Conservation (phyloP, 2,888 invertebrate genomes). For the Volucella inflata region DNA sequence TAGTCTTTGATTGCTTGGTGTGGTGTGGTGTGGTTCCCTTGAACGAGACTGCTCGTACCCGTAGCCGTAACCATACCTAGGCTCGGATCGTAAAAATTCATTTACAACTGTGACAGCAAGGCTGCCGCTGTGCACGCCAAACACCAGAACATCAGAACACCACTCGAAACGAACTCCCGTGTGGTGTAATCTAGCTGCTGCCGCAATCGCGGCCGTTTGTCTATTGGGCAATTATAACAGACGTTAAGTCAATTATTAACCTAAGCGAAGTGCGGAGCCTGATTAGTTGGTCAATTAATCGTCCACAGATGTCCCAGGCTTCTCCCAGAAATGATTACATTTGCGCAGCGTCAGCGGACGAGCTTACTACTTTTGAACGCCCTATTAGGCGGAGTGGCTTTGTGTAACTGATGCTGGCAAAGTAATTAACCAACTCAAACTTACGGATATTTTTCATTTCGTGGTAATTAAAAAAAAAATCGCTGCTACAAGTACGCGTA, state of each 20-base stretch:
- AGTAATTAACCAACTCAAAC: constrained; percentile 58
- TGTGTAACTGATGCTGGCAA: not conserved
- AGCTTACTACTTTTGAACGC: not conserved
- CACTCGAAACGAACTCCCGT: constrained; percentile 30
- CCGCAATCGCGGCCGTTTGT: constrained; percentile 48
- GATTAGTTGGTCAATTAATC: constrained; percentile 72
- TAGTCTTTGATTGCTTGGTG: no score
- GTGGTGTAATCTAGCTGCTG: constrained; percentile 27
- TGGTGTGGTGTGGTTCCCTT: constrained; percentile 27
- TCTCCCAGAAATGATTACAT: constrained; percentile 51
- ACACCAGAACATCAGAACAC: not conserved
- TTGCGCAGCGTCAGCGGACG: not conserved
- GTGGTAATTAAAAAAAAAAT: constrained; percentile 62
- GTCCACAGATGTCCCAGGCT: constrained; percentile 68
- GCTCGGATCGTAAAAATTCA: constrained; percentile 57
- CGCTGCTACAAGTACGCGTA: constrained; percentile 11
- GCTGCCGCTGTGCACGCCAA: constrained; percentile 20
- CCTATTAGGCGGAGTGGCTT: constrained; percentile 8
- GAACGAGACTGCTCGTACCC: constrained; percentile 12
- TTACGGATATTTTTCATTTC: constrained; percentile 35
- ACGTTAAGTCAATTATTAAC: constrained; percentile 74
- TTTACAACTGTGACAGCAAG: constrained; percentile 61
- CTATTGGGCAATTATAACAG: constrained; percentile 70
- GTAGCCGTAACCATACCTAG: constrained; percentile 6
- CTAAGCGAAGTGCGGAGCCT: constrained; percentile 65